Conservation (phyloP, 2,113 vertebrate genomes). For the Anas platyrhynchos region DNA sequence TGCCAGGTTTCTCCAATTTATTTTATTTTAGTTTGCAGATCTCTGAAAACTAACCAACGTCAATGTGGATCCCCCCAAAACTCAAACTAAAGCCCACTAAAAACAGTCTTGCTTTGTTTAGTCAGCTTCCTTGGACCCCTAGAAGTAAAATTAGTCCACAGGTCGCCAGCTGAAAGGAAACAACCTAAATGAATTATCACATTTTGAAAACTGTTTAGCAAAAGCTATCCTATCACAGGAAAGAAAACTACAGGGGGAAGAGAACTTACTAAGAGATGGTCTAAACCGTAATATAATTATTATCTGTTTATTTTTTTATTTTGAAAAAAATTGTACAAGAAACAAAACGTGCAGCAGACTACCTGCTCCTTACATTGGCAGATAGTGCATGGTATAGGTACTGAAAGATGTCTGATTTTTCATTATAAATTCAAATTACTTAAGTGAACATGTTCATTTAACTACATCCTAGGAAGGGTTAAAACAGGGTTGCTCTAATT, state of each 20-base stretch:
- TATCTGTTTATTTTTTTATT: neutral
- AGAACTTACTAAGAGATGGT: neutral
- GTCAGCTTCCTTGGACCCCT: neutral
- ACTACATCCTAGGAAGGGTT: neutral
- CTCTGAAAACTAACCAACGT: neutral
- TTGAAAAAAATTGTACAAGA: neutral
- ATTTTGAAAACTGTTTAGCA: neutral
- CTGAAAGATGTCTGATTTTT: neutral
- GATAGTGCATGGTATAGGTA: rapidly evolving
- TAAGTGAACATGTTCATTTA: neutral
- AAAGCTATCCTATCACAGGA: neutral
- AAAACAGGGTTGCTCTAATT: neutral
- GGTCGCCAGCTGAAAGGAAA: neutral
- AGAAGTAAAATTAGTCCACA: neutral
- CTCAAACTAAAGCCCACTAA: neutral
- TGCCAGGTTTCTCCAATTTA: neutral
- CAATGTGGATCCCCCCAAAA: neutral
- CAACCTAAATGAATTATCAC: neutral
- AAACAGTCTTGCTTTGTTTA: neutral
- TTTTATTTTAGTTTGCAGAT: neutral
- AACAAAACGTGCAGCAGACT: neutral
- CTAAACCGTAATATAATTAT: neutral
- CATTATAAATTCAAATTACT: neutral
- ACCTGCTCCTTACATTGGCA: neutral
- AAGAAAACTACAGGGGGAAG: neutral